These are phyloP conservation scores for Sceloporus undulatus DNA, from an alignment of 2,113 vertebrate genomes.

Conservation along the genomic window DNA sequence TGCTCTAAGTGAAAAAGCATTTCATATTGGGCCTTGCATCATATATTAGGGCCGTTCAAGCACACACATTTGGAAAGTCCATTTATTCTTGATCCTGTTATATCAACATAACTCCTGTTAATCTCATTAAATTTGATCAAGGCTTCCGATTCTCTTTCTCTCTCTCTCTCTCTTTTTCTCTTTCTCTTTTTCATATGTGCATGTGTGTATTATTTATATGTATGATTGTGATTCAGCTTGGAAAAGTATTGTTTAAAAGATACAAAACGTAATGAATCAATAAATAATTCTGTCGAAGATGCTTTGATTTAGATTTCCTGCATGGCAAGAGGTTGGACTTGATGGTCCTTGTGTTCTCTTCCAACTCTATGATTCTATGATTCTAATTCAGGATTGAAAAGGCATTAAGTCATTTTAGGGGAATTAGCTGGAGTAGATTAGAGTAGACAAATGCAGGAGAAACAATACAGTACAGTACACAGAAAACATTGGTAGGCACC, in stretches of 20 bases:
- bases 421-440: too few species aligned
- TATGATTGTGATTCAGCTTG: neutral
- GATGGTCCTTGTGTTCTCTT: too few species aligned
- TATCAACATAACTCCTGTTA: neutral
- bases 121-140: neutral
- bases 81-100: neutral
- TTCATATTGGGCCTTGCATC: neutral
- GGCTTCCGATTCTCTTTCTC: neutral
- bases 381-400: too few species aligned
- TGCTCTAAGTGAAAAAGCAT: slow-evolving; percentile 10
- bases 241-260: neutral
- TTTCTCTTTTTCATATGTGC: neutral
- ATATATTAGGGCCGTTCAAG: neutral
- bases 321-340: too few species aligned
- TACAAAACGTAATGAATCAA: neutral
- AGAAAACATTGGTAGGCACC: too few species aligned
- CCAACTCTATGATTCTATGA: too few species aligned
- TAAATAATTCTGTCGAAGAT: neutral
- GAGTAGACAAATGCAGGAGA: too few species aligned
- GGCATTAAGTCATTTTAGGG: too few species aligned
- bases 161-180: too few species aligned
- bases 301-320: too few species aligned
- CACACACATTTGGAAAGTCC: neutral
- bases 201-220: neutral
- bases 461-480: too few species aligned